These are phyloP conservation scores for Folsomia manolachei DNA, from an alignment of 2,888 invertebrate species.

Conservation along the genomic window DNA sequence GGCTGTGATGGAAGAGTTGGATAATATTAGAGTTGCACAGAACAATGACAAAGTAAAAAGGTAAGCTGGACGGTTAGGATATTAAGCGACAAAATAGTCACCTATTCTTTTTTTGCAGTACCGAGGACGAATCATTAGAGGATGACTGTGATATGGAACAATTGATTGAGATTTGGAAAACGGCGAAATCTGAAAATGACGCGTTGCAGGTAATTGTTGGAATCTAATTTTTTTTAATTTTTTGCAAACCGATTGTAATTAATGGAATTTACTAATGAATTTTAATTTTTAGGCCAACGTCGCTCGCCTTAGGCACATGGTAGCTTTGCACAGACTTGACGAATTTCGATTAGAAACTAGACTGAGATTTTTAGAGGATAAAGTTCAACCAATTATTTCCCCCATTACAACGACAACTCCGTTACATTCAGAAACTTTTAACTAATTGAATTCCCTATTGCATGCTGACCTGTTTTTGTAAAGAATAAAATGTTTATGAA, in stretches of 20 bases:
- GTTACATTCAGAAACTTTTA: constrained; percentile 34
- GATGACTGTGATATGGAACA: constrained; percentile 37
- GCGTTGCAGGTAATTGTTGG: constrained; percentile 47
- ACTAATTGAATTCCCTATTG: no score
- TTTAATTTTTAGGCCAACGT: constrained; percentile 42
- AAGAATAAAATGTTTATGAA: no score
- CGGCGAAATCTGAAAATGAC: constrained; percentile 45
- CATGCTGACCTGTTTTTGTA: no score
- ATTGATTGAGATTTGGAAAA: constrained; percentile 38
- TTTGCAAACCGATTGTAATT: neutral
- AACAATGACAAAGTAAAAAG: neutral
- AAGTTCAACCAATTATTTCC: constrained; percentile 29
- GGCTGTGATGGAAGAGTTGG: constrained; percentile 18
- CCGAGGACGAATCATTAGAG: neutral
- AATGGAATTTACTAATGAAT: neutral
- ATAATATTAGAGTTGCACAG: neutral
- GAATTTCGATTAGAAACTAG: constrained; percentile 48
- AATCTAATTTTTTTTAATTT: neutral
- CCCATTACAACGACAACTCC: constrained; percentile 43
- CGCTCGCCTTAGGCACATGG: constrained; percentile 35
- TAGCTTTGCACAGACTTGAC: constrained; percentile 41
- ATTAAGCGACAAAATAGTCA: no score
- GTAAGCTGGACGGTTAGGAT: no score
- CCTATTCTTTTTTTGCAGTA: no score
- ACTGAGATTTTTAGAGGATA: constrained; percentile 45